phyloP scores from a whole-genome alignment of 1,140 invertebrate species.

The Bursaphelenchus mucronatus region DNA sequence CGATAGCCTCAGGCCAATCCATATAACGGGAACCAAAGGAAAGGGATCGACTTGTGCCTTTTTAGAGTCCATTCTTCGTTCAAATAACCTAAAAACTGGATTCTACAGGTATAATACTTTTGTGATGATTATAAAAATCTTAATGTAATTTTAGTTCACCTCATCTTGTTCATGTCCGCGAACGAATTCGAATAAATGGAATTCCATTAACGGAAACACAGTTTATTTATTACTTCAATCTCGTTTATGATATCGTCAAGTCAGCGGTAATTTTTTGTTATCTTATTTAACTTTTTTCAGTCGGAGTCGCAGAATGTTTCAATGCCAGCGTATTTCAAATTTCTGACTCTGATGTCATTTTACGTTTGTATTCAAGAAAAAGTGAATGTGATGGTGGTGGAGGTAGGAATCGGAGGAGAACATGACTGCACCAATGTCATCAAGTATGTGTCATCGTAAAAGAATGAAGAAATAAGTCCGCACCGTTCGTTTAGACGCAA shows the following conservation, averaged over 20 bases:
- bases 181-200: conserved; percentile 85
- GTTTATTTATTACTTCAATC: conserved; percentile 80
- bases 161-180: conserved; percentile 83
- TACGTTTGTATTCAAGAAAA: conserved; percentile 80
- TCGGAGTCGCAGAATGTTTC: conserved; percentile 5
- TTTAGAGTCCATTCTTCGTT: conserved; percentile 79
- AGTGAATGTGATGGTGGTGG: conserved; percentile 83
- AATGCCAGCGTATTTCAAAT: conserved; percentile 90
- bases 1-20: conserved; percentile 74
- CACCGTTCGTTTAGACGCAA: no score
- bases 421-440: conserved; percentile 90
- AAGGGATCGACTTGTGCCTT: conserved; percentile 86
- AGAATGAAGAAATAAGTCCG: no score
- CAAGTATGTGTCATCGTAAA: conserved; percentile 63
- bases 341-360: conserved; percentile 84
- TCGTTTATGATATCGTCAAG: conserved; percentile 70
- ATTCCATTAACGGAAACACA: conserved; percentile 69
- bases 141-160: conserved; percentile 72
- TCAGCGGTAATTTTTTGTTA: conserved; percentile 29
- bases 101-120: conserved; percentile 70
- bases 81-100: conserved; percentile 81
- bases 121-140: conserved; percentile 18
- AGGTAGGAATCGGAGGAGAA: conserved; percentile 94
- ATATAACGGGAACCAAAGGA: conserved; percentile 92
- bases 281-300: conserved; percentile 13